Conservation (phyloP, 2,113 vertebrate species). For the Mugil cephalus region DNA sequence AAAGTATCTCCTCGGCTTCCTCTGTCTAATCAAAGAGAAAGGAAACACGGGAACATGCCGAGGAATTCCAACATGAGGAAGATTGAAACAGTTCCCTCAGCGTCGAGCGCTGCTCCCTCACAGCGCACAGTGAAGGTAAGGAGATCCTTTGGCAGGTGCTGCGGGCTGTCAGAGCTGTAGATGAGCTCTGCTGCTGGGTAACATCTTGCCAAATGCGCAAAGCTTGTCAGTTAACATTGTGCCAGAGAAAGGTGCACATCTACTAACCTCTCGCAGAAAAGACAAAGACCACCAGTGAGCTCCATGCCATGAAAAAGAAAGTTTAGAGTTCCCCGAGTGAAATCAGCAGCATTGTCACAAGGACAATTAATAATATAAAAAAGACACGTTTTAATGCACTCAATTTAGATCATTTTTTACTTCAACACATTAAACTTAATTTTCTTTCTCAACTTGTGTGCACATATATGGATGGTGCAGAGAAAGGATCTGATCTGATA, state of each 20-base stretch:
- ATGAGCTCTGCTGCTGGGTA: conserved; percentile 80
- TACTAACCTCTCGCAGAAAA: conserved; percentile 81
- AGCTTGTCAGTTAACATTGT: conserved; percentile 84
- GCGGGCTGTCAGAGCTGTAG: conserved; percentile 81
- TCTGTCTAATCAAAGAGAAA: conserved; percentile 78
- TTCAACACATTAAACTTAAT: too few species aligned
- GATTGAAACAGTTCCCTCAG: conserved; percentile 76
- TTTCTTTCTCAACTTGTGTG: too few species aligned
- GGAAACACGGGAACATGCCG: conserved; percentile 74
- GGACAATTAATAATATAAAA: neutral
- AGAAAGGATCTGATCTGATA: too few species aligned
- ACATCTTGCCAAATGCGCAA: conserved; percentile 81
- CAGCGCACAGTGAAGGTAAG: conserved; percentile 76
- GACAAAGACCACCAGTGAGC: conserved; percentile 76
- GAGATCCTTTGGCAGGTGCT: conserved; percentile 84
- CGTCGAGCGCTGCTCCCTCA: conserved; percentile 78
- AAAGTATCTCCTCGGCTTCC: conserved; percentile 75
- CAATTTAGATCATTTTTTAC: too few species aligned
- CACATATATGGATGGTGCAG: too few species aligned
- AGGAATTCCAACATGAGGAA: conserved; percentile 75
- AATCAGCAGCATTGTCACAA: conserved; percentile 31
- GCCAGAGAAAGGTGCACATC: conserved; percentile 77
- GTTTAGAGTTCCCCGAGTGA: conserved; percentile 55
- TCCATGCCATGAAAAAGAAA: conserved; percentile 57
- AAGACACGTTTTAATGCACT: neutral